Conservation (phyloP, 2,888 invertebrate species). For the Phengaris arion region DNA sequence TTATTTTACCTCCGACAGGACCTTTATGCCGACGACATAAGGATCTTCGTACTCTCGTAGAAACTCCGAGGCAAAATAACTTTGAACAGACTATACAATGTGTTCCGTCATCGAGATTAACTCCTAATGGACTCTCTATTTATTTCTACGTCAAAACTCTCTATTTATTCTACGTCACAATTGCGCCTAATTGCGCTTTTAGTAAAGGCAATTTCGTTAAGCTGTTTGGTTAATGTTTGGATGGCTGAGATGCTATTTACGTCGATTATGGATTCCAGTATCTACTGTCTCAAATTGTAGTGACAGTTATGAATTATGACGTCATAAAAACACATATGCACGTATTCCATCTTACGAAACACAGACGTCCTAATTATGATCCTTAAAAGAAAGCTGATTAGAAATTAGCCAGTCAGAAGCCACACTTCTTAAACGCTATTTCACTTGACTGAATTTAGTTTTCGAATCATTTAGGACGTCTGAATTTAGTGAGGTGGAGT, state of each 20-base stretch:
- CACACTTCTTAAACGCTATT: no score
- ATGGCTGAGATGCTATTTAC: constrained; percentile 35
- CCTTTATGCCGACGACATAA: no score
- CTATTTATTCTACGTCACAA: constrained; percentile 49
- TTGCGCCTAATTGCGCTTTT: constrained; percentile 75
- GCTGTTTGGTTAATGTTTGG: constrained; percentile 61
- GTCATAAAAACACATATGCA: no score
- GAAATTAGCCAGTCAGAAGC: no score
- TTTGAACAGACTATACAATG: constrained; percentile 46
- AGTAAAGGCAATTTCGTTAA: constrained; percentile 74
- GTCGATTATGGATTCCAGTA: not conserved
- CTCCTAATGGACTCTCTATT: constrained; percentile 69
- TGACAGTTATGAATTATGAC: no score
- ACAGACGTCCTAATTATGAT: not conserved
- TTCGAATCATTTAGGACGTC: no score
- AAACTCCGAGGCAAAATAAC: no score
- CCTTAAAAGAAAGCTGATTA: no score
- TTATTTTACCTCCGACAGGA: not conserved
- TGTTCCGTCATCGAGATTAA: constrained; percentile 79
- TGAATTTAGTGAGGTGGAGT: no score
- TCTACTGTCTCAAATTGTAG: not conserved
- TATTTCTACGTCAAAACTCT: constrained; percentile 65
- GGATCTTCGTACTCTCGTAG: no score
- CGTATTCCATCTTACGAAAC: not conserved
- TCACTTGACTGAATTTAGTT: no score